These are phyloP conservation scores for Serripes groenlandicus DNA, from an alignment of 2,888 invertebrate species.

Conservation along the genomic window DNA sequence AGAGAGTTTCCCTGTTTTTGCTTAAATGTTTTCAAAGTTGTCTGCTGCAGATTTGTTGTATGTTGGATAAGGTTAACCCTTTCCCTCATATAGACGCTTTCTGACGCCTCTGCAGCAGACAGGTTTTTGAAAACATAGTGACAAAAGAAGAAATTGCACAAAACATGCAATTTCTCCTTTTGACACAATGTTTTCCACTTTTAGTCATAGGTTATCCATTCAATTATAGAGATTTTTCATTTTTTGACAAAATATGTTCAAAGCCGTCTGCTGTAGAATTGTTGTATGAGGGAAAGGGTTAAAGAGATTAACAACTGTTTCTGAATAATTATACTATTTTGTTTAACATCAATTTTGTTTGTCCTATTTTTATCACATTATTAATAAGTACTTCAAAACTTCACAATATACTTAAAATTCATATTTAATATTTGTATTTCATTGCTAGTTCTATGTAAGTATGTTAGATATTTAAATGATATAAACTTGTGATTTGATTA, in stretches of 20 bases:
- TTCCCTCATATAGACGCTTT: not conserved
- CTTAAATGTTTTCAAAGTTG: too few species aligned
- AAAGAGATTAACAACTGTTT: too few species aligned
- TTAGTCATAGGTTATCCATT: too few species aligned
- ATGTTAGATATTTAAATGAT: not conserved
- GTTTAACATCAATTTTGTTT: too few species aligned
- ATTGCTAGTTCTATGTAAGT: slow-evolving; percentile 27
- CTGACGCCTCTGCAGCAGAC: not conserved
- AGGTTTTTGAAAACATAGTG: not conserved
- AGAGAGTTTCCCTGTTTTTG: too few species aligned
- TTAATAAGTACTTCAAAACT: not conserved
- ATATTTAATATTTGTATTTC: not conserved
- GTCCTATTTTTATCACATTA: not conserved
- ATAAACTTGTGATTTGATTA: not conserved
- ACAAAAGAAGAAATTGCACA: not conserved
- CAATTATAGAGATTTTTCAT: too few species aligned
- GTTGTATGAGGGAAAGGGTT: too few species aligned
- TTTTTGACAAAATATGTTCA: too few species aligned
- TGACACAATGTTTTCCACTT: not conserved
- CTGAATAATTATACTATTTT: too few species aligned
- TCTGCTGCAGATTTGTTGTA: too few species aligned
- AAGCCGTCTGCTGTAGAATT: too few species aligned
- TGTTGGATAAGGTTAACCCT: not conserved
- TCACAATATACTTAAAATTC: not conserved
- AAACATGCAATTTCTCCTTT: not conserved